Conservation (phyloP, 2,113 vertebrate species). For the Leptosomus discolor region DNA sequence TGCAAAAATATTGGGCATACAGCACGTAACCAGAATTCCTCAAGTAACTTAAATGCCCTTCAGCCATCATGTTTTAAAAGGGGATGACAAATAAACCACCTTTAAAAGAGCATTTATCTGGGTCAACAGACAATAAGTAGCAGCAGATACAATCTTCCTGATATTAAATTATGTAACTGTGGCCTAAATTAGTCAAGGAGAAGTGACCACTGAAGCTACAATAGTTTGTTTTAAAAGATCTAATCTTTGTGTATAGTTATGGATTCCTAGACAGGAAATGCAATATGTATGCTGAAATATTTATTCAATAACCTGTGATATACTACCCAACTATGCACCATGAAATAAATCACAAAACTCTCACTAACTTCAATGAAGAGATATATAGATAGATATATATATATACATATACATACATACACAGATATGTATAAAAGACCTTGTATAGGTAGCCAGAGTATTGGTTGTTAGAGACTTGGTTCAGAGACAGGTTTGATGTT, state of each 20-base stretch:
- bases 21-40: background rate
- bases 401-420: rapidly evolving
- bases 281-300: background rate
- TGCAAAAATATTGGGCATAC: background rate
- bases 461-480: background rate
- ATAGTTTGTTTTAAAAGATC: background rate
- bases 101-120: background rate
- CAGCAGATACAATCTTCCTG: background rate
- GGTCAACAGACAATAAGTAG: background rate
- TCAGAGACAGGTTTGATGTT: background rate
- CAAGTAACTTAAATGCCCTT: background rate
- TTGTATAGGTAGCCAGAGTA: background rate
- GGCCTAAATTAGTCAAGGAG: background rate
- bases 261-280: background rate
- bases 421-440: background rate
- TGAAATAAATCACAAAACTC: background rate
- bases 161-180: background rate
- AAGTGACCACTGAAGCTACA: background rate
- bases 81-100: background rate
- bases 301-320: background rate
- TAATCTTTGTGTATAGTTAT: background rate
- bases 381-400: too few species aligned
- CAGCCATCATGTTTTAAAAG: background rate
- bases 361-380: background rate
- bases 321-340: background rate